These are phyloP conservation scores for Nephrotoma guestfalica DNA, from an alignment of 2,888 invertebrate genomes.

Conservation along the genomic window DNA sequence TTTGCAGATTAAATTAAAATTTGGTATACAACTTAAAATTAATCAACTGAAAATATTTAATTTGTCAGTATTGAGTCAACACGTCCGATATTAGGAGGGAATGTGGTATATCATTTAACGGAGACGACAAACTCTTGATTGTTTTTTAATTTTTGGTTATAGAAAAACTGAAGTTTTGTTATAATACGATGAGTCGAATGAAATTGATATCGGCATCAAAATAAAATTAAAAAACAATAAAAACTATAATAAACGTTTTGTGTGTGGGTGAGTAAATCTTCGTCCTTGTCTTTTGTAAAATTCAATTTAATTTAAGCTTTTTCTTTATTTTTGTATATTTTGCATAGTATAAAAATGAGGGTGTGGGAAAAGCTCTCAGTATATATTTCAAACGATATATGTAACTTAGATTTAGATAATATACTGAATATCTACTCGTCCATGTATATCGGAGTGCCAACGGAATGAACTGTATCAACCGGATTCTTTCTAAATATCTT, in stretches of 20 bases:
- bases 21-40: not conserved
- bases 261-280: not conserved
- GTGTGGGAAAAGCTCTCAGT: too few relatives aligned
- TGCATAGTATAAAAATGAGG: too few relatives aligned
- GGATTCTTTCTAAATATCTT: not conserved
- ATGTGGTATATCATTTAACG: not conserved
- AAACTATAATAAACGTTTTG: not conserved
- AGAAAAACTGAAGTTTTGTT: not conserved
- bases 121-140: not conserved
- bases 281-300: not conserved
- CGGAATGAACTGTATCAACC: not conserved
- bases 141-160: not conserved
- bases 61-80: not conserved
- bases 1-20: not conserved
- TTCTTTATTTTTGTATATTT: not conserved
- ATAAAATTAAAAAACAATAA: not conserved
- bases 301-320: not conserved
- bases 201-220: not conserved
- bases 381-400: too few relatives aligned
- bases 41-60: not conserved
- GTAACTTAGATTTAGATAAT: too few relatives aligned
- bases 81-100: not conserved
- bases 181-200: not conserved
- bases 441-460: too few relatives aligned
- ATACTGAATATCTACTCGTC: too few relatives aligned